Percentiles rank a stretch among this genome's conserved stretches.
phyloP scores from a whole-genome alignment of 1,140 invertebrate species.

The Agrypnia vestita region DNA sequence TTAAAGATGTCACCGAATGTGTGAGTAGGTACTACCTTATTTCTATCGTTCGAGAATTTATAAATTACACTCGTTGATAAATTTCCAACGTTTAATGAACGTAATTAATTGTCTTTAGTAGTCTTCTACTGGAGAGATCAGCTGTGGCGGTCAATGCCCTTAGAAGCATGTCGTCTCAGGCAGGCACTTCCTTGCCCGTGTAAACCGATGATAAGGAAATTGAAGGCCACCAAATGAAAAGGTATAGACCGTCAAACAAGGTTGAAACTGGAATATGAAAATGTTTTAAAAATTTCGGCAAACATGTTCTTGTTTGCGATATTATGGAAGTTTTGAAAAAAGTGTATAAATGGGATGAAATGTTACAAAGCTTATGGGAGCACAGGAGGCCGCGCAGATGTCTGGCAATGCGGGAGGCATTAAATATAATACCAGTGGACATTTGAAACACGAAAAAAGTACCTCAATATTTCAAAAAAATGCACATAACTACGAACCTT shows the following conservation, averaged over 20 bases:
- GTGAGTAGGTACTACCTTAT: no score
- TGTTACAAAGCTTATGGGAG: neutral
- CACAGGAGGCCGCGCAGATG: conserved; percentile 4
- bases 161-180: neutral
- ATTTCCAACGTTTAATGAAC: no score
- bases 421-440: neutral
- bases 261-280: no score
- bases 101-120: neutral
- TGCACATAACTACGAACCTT: neutral
- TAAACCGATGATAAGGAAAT: no score
- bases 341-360: neutral
- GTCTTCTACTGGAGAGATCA: neutral
- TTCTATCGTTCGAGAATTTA: no score
- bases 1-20: no score
- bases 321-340: neutral
- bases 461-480: neutral
- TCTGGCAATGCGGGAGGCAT: conserved; percentile 7
- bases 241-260: no score
- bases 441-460: neutral
- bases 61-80: no score
- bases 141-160: conserved; percentile 4
- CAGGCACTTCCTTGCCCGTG: no score
- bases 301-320: no score
- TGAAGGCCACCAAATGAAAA: no score
- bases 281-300: no score